Conservation (phyloP, 2,888 invertebrate species). For the Leptopilina myrica region DNA sequence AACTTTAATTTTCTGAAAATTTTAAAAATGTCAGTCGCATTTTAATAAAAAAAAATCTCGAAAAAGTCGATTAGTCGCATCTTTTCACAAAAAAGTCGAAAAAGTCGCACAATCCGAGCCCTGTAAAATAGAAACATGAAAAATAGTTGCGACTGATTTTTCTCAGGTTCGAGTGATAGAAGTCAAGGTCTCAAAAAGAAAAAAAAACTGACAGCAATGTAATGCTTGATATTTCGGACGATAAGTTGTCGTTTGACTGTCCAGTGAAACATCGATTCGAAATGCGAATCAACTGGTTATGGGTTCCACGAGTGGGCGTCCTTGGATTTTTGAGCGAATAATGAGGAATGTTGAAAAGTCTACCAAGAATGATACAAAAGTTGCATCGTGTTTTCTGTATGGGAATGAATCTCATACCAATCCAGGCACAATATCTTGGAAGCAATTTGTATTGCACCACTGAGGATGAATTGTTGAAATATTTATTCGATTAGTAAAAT, state of each 20-base stretch:
- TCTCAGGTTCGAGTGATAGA: neutral
- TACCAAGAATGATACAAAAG: neutral
- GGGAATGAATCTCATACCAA: neutral
- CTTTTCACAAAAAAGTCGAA: no score
- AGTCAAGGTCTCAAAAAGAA: neutral
- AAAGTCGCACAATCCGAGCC: no score
- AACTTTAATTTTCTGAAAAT: no score
- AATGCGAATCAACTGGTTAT: conserved; percentile 20
- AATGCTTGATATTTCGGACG: conserved; percentile 46
- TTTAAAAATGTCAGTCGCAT: no score
- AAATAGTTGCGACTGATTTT: no score
- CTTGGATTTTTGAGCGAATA: conserved; percentile 55
- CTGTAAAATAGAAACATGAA: no score
- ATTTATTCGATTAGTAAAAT: no score
- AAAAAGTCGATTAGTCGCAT: no score
- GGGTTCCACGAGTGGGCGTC: conserved; percentile 52
- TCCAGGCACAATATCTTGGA: neutral
- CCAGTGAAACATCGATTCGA: conserved; percentile 45
- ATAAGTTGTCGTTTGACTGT: conserved; percentile 49
- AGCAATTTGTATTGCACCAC: no score
- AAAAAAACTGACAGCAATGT: conserved; percentile 3
- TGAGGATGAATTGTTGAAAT: no score
- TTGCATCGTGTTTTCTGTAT: no score
- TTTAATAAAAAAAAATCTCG: no score
- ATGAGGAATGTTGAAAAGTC: conserved; percentile 59